Conservation (phyloP, 1,140 invertebrate species). For the Belonocnema kinseyi region DNA sequence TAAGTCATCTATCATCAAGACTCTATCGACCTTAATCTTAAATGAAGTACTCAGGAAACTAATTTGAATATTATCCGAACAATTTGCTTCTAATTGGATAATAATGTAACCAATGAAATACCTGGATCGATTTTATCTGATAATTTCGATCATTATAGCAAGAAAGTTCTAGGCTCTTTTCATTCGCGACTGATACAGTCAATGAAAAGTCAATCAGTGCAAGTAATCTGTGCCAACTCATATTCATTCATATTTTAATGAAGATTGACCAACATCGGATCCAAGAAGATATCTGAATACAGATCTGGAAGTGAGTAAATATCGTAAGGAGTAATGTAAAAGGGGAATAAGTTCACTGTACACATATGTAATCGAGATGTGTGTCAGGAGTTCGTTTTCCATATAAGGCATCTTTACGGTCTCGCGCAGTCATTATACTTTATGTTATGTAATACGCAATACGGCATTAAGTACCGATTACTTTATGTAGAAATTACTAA, state of each 20-base stretch:
- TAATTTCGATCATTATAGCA: background rate
- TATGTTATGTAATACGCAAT: slow-evolving; percentile 52
- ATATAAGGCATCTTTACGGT: slow-evolving; percentile 60
- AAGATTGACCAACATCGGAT: background rate
- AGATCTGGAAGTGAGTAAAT: slow-evolving; percentile 44
- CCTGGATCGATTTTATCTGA: too few species aligned
- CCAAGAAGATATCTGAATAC: background rate
- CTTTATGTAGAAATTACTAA: slow-evolving; percentile 41
- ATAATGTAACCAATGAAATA: too few species aligned
- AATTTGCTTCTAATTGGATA: too few species aligned
- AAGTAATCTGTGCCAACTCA: background rate
- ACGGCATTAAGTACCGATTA: slow-evolving; percentile 37
- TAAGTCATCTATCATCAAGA: too few species aligned
- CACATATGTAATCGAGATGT: slow-evolving; percentile 61
- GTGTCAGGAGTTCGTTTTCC: slow-evolving; percentile 68
- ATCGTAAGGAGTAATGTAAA: slow-evolving; percentile 36
- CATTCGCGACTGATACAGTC: slow-evolving; percentile 2
- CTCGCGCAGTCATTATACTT: slow-evolving; percentile 57
- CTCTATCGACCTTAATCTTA: too few species aligned
- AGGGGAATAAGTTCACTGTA: slow-evolving; percentile 36
- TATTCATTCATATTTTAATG: background rate
- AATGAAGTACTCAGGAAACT: too few species aligned
- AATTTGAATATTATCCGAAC: too few species aligned
- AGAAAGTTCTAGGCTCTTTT: background rate
- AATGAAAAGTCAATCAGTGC: slow-evolving; percentile 4